Conservation (phyloP, 2,797 vertebrate genomes). For the Oryzias dopingdopingensis region DNA sequence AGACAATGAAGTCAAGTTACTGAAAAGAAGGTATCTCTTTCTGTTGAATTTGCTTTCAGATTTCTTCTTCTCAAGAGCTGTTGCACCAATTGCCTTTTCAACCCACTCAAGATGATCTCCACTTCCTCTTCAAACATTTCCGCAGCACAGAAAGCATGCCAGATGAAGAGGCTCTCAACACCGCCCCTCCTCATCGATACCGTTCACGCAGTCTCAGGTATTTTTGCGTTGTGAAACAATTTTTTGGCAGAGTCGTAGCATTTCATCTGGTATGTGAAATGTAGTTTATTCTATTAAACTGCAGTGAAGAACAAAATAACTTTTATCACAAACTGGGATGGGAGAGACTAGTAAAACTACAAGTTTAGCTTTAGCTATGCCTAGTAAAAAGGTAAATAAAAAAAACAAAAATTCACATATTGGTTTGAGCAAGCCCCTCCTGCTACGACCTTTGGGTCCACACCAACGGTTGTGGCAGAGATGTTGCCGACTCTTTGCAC, state of each 20-base stretch:
- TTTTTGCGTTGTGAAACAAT: not conserved
- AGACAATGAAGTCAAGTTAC: too few relatives aligned
- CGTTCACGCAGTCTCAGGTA: constrained; percentile 92
- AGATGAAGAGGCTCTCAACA: constrained; percentile 80
- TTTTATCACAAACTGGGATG: too few relatives aligned
- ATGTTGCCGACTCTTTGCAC: too few relatives aligned
- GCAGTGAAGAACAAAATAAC: too few relatives aligned
- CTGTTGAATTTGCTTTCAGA: constrained; percentile 64
- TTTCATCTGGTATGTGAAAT: too few relatives aligned
- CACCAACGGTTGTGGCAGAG: too few relatives aligned
- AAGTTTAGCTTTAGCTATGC: too few relatives aligned
- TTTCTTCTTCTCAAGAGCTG: constrained; percentile 91
- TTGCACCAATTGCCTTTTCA: constrained; percentile 92
- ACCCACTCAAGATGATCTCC: constrained; percentile 89
- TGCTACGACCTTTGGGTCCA: too few relatives aligned
- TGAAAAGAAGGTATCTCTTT: not conserved
- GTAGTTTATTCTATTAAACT: not conserved
- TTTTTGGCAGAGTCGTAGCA: not conserved
- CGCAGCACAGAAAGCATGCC: constrained; percentile 87
- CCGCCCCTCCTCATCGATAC: constrained; percentile 77
- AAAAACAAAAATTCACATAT: too few relatives aligned
- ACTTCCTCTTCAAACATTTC: constrained; percentile 93
- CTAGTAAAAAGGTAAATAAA: too few relatives aligned
- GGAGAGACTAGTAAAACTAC: too few relatives aligned
- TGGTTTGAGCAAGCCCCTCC: too few relatives aligned